phyloP scores from a whole-genome alignment of 2,888 invertebrate species.

The Andricus quercusramuli region DNA sequence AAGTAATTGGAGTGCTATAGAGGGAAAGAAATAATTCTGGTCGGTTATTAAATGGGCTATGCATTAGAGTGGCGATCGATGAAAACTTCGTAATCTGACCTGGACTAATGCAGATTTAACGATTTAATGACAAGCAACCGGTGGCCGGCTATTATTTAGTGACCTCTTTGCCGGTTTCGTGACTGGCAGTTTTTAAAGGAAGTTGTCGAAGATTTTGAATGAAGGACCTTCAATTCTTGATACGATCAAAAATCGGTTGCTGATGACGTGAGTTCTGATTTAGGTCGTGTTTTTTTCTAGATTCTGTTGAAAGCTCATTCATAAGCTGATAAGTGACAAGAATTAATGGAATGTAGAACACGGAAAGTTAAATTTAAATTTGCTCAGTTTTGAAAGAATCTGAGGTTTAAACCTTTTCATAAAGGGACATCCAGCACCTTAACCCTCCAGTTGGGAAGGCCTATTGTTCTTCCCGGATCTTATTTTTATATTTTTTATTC shows the following conservation, averaged over 20 bases:
- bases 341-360: no score
- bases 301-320: not conserved
- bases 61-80: conserved; percentile 73
- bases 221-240: conserved; percentile 9
- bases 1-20: not conserved
- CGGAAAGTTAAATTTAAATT: no score
- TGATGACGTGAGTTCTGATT: conserved; percentile 17
- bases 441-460: no score
- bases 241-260: conserved; percentile 39
- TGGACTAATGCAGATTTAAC: conserved; percentile 74
- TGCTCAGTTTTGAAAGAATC: no score
- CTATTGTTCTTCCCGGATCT: no score
- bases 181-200: conserved; percentile 59
- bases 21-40: not conserved
- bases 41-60: conserved; percentile 65
- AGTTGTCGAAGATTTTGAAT: not conserved
- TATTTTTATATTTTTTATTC: no score
- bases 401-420: no score
- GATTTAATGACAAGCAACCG: conserved; percentile 74
- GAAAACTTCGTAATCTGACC: conserved; percentile 67
- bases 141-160: conserved; percentile 67
- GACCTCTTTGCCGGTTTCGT: conserved; percentile 64
- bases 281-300: not conserved
- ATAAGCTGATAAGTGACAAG: not conserved
- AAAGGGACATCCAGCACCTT: no score